Evolutionary conservation across 2,888 invertebrate species (phyloP).

Genomic region (Tetheella fluctuosa): DNA sequence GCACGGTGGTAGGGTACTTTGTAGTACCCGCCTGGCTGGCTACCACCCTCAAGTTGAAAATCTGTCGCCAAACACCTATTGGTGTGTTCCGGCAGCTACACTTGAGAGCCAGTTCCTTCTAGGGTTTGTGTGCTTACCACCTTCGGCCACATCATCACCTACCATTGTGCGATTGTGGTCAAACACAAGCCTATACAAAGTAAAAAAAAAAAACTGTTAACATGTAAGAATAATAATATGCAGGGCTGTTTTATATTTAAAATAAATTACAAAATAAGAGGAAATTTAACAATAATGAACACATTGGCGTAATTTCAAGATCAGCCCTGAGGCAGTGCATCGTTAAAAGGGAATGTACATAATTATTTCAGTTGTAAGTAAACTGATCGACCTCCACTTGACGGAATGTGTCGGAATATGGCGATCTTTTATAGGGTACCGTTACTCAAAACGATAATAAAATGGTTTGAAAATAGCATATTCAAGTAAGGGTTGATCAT

Average conservation of each 20-base stretch:
- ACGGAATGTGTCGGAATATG: slow-evolving; percentile 17
- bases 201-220: too few relatives aligned
- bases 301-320: slow-evolving; percentile 4
- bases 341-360: slow-evolving; percentile 19
- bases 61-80: too few relatives aligned
- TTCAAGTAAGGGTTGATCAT: too few relatives aligned
- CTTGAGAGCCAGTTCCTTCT: too few relatives aligned
- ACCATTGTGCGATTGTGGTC: too few relatives aligned
- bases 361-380: slow-evolving; percentile 20
- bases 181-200: too few relatives aligned
- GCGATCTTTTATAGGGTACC: slow-evolving; percentile 17
- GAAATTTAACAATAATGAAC: not conserved
- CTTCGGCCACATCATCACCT: too few relatives aligned
- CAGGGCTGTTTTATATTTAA: not conserved
- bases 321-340: slow-evolving; percentile 20
- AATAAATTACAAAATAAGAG: not conserved
- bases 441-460: not conserved
- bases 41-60: too few relatives aligned
- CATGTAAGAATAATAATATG: not conserved
- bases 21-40: too few relatives aligned
- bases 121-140: too few relatives aligned
- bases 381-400: slow-evolving; percentile 18
- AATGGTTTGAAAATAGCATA: not conserved
- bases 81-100: too few relatives aligned
- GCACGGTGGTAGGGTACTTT: too few relatives aligned